Conservation (phyloP, 2,888 invertebrate species). For the Eudemis profundana region DNA sequence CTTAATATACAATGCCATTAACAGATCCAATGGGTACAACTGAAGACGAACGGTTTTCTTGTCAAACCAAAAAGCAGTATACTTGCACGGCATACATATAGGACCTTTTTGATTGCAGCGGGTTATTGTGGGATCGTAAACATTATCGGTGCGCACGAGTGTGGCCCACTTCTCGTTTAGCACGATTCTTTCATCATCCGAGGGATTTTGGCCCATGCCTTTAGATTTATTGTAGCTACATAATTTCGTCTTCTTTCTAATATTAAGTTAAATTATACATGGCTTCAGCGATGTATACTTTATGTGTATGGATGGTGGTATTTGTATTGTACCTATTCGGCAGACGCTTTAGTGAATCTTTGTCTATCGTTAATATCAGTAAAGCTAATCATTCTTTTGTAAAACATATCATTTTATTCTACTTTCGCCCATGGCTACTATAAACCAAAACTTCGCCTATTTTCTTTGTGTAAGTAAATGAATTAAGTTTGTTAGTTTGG, state of each 20-base stretch:
- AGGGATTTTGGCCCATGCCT: constrained; percentile 23
- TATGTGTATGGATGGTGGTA: no score
- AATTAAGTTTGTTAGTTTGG: no score
- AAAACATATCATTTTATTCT: no score
- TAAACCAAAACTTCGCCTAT: no score
- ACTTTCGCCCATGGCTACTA: no score
- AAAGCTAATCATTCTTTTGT: no score
- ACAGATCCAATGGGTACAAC: constrained; percentile 6
- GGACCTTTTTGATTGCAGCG: neutral
- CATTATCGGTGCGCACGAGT: constrained; percentile 25
- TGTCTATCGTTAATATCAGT: no score
- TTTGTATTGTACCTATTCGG: neutral
- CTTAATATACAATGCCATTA: constrained; percentile 21
- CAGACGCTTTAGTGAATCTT: no score
- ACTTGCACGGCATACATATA: neutral
- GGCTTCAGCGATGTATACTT: no score
- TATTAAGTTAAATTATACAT: neutral
- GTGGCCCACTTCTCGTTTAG: constrained; percentile 30
- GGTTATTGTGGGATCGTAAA: constrained; percentile 32
- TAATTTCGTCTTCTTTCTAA: neutral
- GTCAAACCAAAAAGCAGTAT: constrained; percentile 12
- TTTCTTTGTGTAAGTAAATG: no score
- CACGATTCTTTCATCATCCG: constrained; percentile 18
- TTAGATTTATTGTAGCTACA: neutral
- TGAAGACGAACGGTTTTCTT: constrained; percentile 17